These are phyloP conservation scores for Meloidogyne floridensis DNA, from an alignment of 1,140 invertebrate genomes.

Conservation along the genomic window DNA sequence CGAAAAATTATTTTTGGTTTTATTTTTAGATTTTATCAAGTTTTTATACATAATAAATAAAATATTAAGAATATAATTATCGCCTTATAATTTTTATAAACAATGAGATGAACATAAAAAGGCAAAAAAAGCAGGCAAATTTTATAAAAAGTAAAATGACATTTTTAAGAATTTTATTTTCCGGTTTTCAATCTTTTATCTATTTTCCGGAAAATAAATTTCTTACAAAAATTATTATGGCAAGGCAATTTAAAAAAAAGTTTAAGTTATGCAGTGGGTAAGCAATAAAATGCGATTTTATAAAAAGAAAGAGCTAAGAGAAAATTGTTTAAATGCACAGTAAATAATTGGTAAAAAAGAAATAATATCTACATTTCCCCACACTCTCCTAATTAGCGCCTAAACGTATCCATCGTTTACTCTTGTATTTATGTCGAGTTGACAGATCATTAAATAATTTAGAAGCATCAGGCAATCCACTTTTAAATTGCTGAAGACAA, in stretches of 20 bases:
- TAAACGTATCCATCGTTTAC: neutral
- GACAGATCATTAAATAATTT: constrained; percentile 45
- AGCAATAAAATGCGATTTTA: neutral
- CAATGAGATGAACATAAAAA: neutral
- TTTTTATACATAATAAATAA: neutral
- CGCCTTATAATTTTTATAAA: neutral
- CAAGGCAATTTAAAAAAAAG: neutral
- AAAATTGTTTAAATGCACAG: neutral
- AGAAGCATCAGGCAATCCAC: constrained; percentile 57
- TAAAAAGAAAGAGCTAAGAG: neutral
- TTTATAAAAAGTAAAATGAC: neutral
- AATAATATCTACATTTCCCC: neutral
- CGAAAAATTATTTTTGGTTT: neutral
- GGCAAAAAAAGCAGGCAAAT: neutral
- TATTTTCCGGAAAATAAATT: neutral
- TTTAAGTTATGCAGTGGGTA: neutral
- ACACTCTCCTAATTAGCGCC: neutral
- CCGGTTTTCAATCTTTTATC: neutral
- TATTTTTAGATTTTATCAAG: no score
- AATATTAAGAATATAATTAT: neutral
- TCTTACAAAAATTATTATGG: constrained; percentile 4
- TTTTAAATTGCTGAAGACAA: constrained; percentile 57
- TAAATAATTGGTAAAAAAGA: neutral
- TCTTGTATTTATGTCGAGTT: neutral
- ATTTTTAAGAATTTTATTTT: neutral